Evolutionary conservation across 1,140 invertebrate genomes (phyloP).

Genomic region (Philopotamus ludificatus): DNA sequence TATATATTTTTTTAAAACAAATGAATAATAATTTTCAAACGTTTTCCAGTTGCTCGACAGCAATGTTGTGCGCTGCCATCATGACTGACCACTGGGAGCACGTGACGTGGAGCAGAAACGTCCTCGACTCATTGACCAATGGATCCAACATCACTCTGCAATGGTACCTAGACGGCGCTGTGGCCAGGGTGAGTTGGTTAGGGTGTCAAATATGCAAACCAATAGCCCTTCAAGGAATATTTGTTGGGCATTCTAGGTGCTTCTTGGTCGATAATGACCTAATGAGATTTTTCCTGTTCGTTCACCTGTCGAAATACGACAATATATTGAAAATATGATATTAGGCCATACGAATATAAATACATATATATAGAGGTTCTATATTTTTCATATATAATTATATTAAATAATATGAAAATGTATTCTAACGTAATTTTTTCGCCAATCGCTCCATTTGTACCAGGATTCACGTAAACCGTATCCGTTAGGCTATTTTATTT

Average conservation of each 20-base stretch:
- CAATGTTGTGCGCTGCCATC: conserved; percentile 75
- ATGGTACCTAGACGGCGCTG: conserved; percentile 66
- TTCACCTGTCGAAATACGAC: too few species aligned
- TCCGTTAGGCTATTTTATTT: too few species aligned
- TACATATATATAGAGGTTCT: too few species aligned
- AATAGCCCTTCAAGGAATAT: neutral
- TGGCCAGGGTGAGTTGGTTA: conserved; percentile 58
- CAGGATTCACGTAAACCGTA: too few species aligned
- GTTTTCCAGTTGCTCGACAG: conserved; percentile 59
- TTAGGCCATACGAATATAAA: too few species aligned
- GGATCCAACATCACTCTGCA: conserved; percentile 57
- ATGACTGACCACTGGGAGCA: conserved; percentile 87
- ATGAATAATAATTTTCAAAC: too few species aligned
- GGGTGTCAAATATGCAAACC: too few species aligned
- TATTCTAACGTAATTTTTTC: too few species aligned
- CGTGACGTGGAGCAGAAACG: conserved; percentile 69
- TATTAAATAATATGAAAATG: too few species aligned
- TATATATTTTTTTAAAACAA: neutral
- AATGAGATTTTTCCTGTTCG: neutral
- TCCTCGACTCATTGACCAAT: conserved; percentile 58
- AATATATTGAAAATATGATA: too few species aligned
- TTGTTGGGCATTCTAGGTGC: neutral
- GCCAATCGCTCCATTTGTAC: too few species aligned
- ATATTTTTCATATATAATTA: too few species aligned
- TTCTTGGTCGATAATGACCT: neutral